A percentile compares a stretch with the other conserved stretches of the same genome.
Conservation (phyloP, 2,113 vertebrate species). For the Opisthocomus hoazin region DNA sequence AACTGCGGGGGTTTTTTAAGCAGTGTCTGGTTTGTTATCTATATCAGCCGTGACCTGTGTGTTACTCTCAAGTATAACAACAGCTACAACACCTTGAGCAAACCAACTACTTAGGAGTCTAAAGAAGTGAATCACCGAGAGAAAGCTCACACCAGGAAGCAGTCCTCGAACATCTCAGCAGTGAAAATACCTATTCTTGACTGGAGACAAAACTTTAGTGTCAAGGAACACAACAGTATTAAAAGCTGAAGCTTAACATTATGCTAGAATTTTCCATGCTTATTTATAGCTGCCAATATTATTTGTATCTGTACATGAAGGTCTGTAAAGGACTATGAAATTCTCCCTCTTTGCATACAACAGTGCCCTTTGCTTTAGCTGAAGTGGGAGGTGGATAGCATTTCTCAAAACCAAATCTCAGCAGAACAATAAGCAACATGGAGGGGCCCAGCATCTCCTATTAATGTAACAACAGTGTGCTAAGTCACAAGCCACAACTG, state of each 20-base stretch:
- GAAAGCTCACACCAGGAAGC: neutral
- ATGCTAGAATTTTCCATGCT: neutral
- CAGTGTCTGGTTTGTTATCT: neutral
- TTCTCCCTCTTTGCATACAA: neutral
- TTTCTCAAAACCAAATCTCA: neutral
- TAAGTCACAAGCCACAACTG: neutral
- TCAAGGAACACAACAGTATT: neutral
- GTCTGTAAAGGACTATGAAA: neutral
- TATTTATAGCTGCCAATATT: neutral
- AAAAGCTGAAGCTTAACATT: neutral
- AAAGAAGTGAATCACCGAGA: neutral
- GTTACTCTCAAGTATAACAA: slow-evolving; percentile 2
- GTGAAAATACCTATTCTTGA: neutral
- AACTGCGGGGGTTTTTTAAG: neutral
- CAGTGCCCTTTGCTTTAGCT: neutral
- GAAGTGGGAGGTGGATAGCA: neutral
- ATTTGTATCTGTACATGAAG: neutral
- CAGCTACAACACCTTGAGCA: slow-evolving; percentile 24
- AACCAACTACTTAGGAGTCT: neutral
- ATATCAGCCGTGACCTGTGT: neutral
- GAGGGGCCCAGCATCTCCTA: rapidly evolving
- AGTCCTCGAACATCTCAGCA: neutral
- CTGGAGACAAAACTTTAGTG: neutral
- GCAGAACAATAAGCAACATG: neutral
- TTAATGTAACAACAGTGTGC: neutral